A percentile compares a stretch with the other conserved stretches of the same genome.
Conservation (phyloP, 2,888 invertebrate genomes). For the Orchestes rusci region DNA sequence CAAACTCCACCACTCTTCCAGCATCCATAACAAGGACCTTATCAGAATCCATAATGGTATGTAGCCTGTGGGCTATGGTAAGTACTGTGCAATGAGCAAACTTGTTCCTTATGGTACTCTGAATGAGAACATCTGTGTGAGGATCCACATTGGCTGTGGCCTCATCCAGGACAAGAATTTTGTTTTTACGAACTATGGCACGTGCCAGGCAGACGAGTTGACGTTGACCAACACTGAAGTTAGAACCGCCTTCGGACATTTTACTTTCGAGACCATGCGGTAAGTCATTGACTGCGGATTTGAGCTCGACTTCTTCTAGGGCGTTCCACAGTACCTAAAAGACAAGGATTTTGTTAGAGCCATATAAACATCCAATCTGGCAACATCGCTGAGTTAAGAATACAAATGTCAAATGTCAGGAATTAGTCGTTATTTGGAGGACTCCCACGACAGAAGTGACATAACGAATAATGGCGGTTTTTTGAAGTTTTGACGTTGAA, state of each 20-base stretch:
- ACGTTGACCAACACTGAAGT: slow-evolving; percentile 48
- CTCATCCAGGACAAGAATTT: slow-evolving; percentile 49
- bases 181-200: slow-evolving; percentile 47
- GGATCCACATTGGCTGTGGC: slow-evolving; percentile 79
- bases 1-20: slow-evolving; percentile 67
- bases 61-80: slow-evolving; percentile 76
- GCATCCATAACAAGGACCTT: slow-evolving; percentile 74
- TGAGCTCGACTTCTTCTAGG: slow-evolving; percentile 71
- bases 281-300: slow-evolving; percentile 47
- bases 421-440: too few relatives aligned
- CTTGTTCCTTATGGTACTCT: slow-evolving; percentile 65
- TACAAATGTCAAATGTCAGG: too few relatives aligned
- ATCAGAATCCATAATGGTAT: slow-evolving; percentile 83
- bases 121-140: slow-evolving; percentile 69
- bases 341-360: too few relatives aligned
- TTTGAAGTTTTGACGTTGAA: not conserved
- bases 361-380: too few relatives aligned
- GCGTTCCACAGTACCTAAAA: slow-evolving; percentile 63
- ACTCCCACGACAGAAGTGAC: too few relatives aligned
- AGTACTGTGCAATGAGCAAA: slow-evolving; percentile 74
- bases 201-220: slow-evolving; percentile 66
- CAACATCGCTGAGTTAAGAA: too few relatives aligned
- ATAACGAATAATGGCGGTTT: too few relatives aligned
- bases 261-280: slow-evolving; percentile 55
- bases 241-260: slow-evolving; percentile 63